Percentiles rank a stretch among this genome's conserved stretches.
Conservation (phyloP, 2,888 invertebrate species). For the Phyto melanocephala region DNA sequence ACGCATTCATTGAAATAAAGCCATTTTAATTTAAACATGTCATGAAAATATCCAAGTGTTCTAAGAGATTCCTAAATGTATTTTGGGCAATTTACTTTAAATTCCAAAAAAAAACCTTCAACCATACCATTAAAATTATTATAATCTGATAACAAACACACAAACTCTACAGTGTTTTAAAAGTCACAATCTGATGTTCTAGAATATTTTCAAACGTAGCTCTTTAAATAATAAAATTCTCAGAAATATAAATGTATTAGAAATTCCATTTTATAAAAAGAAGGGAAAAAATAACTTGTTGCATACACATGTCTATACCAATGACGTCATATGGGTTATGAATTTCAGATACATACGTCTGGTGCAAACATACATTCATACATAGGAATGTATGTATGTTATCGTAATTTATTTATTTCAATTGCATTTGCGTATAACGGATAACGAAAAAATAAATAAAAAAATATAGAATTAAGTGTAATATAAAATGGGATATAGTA, state of each 20-base stretch:
- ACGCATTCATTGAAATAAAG: too few relatives aligned
- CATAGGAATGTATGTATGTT: not conserved
- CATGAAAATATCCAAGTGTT: too few relatives aligned
- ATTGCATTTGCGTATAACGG: not conserved
- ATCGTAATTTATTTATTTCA: not conserved
- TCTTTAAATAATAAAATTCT: not conserved
- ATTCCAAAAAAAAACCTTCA: not conserved
- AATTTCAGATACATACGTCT: too few relatives aligned
- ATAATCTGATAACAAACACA: not conserved
- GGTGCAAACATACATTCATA: not conserved
- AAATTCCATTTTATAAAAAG: not conserved
- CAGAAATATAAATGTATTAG: slow-evolving; percentile 3
- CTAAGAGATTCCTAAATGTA: too few relatives aligned
- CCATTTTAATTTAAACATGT: too few relatives aligned
- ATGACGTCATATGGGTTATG: slow-evolving; percentile 32
- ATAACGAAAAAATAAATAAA: too few relatives aligned
- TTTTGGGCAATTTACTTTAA: too few relatives aligned
- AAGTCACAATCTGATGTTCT: slow-evolving; percentile 24
- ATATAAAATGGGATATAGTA: not conserved
- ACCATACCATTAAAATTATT: not conserved
- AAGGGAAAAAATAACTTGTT: slow-evolving; percentile 12
- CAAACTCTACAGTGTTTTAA: not conserved
- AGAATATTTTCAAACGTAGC: slow-evolving; percentile 9
- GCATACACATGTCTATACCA: not conserved
- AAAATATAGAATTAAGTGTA: too few relatives aligned